Evolutionary conservation across 2,113 vertebrate species (phyloP).

Genomic region (Saguinus imperator): DNA sequence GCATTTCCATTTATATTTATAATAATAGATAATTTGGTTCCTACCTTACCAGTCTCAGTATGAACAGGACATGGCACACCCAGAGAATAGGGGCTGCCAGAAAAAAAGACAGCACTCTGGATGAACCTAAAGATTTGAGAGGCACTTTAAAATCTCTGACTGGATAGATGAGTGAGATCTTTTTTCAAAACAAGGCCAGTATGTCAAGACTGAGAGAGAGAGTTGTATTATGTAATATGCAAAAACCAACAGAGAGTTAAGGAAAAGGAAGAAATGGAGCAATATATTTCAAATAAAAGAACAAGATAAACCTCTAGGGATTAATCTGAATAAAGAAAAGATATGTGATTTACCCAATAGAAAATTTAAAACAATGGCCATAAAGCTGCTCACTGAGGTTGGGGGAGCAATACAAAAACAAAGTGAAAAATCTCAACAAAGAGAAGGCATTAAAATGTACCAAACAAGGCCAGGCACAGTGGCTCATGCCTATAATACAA

Average conservation of each 20-base stretch:
- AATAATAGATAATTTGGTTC: not conserved
- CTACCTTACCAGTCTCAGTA: not conserved
- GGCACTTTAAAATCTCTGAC: not conserved
- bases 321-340: not conserved
- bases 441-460: not conserved
- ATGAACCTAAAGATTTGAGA: not conserved
- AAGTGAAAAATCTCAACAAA: not conserved
- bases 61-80: not conserved
- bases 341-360: not conserved
- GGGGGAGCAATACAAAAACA: not conserved
- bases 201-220: not conserved
- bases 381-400: not conserved
- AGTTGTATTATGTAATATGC: not conserved
- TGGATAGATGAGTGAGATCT: not conserved
- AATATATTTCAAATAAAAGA: not conserved
- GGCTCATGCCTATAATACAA: too few species aligned
- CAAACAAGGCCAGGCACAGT: too few species aligned
- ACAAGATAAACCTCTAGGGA: not conserved
- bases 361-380: not conserved
- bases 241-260: not conserved
- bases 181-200: not conserved
- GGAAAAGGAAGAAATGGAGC: not conserved
- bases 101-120: not conserved
- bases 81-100: too few species aligned
- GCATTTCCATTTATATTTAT: not conserved